Percentiles rank a stretch among this genome's conserved stretches.
phyloP scores from a whole-genome alignment of 2,888 invertebrate species.

The Malachius bipustulatus region DNA sequence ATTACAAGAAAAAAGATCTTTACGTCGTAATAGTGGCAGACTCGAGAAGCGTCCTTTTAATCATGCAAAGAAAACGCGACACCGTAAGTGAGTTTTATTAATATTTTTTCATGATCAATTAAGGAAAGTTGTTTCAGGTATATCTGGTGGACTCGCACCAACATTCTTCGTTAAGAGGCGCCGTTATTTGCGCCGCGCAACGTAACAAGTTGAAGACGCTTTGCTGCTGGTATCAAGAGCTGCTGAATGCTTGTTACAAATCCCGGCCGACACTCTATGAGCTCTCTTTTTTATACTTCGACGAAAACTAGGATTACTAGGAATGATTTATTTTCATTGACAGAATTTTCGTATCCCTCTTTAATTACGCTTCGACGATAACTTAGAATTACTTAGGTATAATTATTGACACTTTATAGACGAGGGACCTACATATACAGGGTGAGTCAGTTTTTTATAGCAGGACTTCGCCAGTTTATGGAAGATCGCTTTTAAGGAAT shows the following conservation, averaged over 20 bases:
- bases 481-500: no score
- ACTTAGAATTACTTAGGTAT: no score
- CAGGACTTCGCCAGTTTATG: no score
- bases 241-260: slow-evolving; percentile 35
- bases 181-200: slow-evolving; percentile 39
- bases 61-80: slow-evolving; percentile 37
- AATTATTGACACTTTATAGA: no score
- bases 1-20: slow-evolving; percentile 28
- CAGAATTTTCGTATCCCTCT: no score
- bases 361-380: no score
- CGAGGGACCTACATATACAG: no score
- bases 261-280: slow-evolving; percentile 38
- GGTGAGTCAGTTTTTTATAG: no score
- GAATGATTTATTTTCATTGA: no score
- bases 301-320: slow-evolving; percentile 15
- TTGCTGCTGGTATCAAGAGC: slow-evolving; percentile 38
- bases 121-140: slow-evolving; percentile 38
- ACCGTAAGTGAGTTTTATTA: slow-evolving; percentile 25
- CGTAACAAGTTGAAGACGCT: slow-evolving; percentile 32
- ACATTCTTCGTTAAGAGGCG: slow-evolving; percentile 36
- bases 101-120: no score
- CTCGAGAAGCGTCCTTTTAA: slow-evolving; percentile 40
- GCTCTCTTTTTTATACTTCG: slow-evolving; percentile 39
- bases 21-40: slow-evolving; percentile 42
- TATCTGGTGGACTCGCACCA: slow-evolving; percentile 42